phyloP scores from a whole-genome alignment of 2,113 vertebrate genomes.

The Seriola aureovittata region DNA sequence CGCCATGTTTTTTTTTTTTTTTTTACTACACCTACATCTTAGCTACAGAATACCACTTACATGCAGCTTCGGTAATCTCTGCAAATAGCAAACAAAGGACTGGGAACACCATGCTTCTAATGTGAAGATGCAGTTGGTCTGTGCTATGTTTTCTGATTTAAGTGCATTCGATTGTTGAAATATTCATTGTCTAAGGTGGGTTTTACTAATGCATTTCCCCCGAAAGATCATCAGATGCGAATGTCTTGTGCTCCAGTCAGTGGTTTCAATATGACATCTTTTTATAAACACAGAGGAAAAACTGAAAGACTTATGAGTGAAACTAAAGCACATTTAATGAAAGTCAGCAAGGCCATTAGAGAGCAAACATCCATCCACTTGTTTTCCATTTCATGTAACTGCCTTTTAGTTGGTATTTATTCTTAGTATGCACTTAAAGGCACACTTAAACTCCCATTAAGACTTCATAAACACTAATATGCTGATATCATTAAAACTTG shows the following conservation, averaged over 20 bases:
- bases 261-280: slow-evolving; percentile 15
- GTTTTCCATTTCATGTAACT: slow-evolving; percentile 41
- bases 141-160: background rate
- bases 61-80: slow-evolving; percentile 17
- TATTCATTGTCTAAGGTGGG: background rate
- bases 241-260: background rate
- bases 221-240: background rate
- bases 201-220: slow-evolving; percentile 9
- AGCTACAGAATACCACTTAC: slow-evolving; percentile 7
- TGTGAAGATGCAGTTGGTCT: background rate
- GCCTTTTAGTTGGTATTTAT: slow-evolving; percentile 26
- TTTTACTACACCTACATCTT: slow-evolving; percentile 9
- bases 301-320: slow-evolving; percentile 28
- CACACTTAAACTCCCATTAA: slow-evolving; percentile 42
- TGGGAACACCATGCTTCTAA: background rate
- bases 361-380: slow-evolving; percentile 36
- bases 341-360: slow-evolving; percentile 50
- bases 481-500: background rate
- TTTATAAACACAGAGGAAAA: slow-evolving; percentile 8
- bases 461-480: slow-evolving; percentile 7
- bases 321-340: slow-evolving; percentile 42
- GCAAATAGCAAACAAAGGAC: slow-evolving; percentile 16
- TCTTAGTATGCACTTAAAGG: slow-evolving; percentile 33
- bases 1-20: slow-evolving; percentile 3
- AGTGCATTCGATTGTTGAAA: slow-evolving; percentile 10